A percentile compares a stretch with the other conserved stretches of the same genome.
These are phyloP conservation scores for Paraescarpia echinospica DNA, from an alignment of 1,140 invertebrate species.

Conservation along the genomic window DNA sequence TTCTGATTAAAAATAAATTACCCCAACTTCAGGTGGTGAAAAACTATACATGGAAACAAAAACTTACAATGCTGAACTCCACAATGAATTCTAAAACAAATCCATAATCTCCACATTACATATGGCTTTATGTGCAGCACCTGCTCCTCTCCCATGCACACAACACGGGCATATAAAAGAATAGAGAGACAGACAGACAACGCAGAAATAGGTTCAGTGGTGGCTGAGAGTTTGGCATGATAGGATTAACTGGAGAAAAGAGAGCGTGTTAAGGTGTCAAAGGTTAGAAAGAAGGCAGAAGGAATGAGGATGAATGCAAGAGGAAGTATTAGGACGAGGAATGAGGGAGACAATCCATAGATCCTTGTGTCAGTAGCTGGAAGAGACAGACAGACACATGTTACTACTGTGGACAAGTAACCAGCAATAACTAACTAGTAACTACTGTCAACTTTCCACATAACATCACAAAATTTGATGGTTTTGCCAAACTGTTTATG, in stretches of 20 bases:
- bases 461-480: no score
- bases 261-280: neutral
- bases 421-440: neutral
- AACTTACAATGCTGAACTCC: neutral
- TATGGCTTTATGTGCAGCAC: neutral
- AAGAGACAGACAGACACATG: neutral
- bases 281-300: neutral
- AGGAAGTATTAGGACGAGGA: neutral
- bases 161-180: neutral
- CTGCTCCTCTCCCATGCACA: neutral
- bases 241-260: neutral
- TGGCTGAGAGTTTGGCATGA: neutral
- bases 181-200: neutral
- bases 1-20: neutral
- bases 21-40: neutral
- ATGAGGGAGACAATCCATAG: neutral
- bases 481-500: no score
- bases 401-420: neutral
- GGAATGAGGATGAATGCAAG: neutral
- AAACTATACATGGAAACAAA: slow-evolving; percentile 22
- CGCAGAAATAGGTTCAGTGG: neutral
- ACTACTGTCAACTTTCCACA: no score
- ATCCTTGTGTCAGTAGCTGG: neutral
- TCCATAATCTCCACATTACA: neutral
- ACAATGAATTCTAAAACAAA: slow-evolving; percentile 2